Evolutionary conservation across 2,888 invertebrate genomes (phyloP).

Genomic region (Drosophila mimetica): DNA sequence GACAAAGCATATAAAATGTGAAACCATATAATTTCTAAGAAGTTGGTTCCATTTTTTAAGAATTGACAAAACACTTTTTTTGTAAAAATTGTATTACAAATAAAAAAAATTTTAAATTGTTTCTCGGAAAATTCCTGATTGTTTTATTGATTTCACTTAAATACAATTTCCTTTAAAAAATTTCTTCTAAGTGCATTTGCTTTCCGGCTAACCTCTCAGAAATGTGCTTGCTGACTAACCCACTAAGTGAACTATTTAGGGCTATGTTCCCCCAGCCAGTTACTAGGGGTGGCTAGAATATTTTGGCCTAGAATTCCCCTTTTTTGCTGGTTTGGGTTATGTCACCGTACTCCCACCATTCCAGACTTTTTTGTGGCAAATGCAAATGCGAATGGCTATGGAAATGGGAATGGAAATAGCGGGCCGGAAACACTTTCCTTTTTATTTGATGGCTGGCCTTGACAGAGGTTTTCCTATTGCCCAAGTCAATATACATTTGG

Average conservation of each 20-base stretch:
- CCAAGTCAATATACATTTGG: not conserved
- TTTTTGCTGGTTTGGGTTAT: slow-evolving; percentile 25
- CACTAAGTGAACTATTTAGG: slow-evolving; percentile 35
- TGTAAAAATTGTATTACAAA: too few species aligned
- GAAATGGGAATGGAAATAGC: slow-evolving; percentile 19
- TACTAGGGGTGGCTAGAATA: slow-evolving; percentile 28
- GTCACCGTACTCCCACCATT: slow-evolving; percentile 24
- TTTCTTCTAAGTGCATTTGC: slow-evolving; percentile 9
- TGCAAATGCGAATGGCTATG: slow-evolving; percentile 24
- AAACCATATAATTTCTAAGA: too few species aligned
- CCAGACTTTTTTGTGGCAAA: slow-evolving; percentile 30
- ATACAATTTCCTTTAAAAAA: not conserved
- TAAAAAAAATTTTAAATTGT: too few species aligned
- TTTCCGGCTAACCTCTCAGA: not conserved
- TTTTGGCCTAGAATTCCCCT: slow-evolving; percentile 32
- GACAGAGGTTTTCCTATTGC: slow-evolving; percentile 17
- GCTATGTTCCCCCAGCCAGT: slow-evolving; percentile 1
- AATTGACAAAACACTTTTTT: too few species aligned
- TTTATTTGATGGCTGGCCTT: slow-evolving; percentile 23
- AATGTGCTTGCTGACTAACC: slow-evolving; percentile 19
- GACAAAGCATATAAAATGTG: too few species aligned
- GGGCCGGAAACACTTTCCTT: slow-evolving; percentile 28
- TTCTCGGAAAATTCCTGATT: too few species aligned
- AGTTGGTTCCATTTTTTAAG: too few species aligned
- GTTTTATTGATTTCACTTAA: too few species aligned